A percentile compares a stretch with the other conserved stretches of the same genome.
phyloP scores from a whole-genome alignment of 2,113 vertebrate species.

The Sterna hirundo region DNA sequence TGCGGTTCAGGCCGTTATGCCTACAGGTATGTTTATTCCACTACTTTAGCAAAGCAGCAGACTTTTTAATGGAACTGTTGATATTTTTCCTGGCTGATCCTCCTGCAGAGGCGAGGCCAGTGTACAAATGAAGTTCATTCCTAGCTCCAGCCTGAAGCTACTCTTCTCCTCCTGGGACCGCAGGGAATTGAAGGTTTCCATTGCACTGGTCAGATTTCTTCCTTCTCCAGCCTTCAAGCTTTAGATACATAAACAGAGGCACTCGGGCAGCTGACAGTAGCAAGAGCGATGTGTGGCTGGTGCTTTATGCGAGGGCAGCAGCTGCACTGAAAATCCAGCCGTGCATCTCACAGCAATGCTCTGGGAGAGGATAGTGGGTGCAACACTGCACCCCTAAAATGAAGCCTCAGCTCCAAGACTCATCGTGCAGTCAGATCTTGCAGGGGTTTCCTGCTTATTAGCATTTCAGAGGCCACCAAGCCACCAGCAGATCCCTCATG shows the following conservation, averaged over 20 bases:
- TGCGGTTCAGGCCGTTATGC: conserved; percentile 44
- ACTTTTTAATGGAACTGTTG: conserved; percentile 76
- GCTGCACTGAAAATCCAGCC: not conserved
- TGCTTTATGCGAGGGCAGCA: not conserved
- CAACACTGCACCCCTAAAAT: not conserved
- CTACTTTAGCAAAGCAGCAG: conserved; percentile 68
- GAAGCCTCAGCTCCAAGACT: not conserved
- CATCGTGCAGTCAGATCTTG: not conserved
- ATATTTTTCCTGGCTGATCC: conserved; percentile 72
- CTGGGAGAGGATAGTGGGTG: not conserved
- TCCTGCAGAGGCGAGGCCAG: conserved; percentile 41
- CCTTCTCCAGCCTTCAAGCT: conserved; percentile 38
- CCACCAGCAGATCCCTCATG: not conserved
- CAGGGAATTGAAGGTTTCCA: conserved; percentile 63
- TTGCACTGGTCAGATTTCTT: conserved; percentile 63
- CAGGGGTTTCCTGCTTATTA: not conserved
- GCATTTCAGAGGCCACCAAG: not conserved
- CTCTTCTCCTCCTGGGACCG: conserved; percentile 22
- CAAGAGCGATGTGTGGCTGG: not conserved
- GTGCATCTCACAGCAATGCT: not conserved
- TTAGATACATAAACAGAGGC: conserved; percentile 15
- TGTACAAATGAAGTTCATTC: conserved; percentile 15
- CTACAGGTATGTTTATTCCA: conserved; percentile 73
- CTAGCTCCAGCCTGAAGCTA: conserved; percentile 26
- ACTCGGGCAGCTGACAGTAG: not conserved